Evolutionary conservation across 1,140 invertebrate species (phyloP).

Genomic region (Bicyclus anynana): DNA sequence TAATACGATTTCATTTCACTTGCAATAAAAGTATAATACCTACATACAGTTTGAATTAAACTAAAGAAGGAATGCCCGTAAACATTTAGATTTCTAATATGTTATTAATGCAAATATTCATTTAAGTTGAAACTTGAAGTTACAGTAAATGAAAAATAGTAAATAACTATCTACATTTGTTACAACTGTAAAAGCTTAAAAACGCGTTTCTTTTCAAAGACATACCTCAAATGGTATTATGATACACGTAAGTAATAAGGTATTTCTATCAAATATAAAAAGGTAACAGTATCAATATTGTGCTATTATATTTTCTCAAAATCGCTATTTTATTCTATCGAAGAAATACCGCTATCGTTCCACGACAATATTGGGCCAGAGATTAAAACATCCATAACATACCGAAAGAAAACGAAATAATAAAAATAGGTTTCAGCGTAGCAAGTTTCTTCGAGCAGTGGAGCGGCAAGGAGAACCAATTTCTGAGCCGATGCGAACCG

Average conservation of each 20-base stretch:
- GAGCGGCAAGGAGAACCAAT: conserved; percentile 71
- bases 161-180: too few species aligned
- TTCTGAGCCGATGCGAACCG: conserved; percentile 71
- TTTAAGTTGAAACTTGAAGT: too few species aligned
- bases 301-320: neutral
- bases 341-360: conserved; percentile 30
- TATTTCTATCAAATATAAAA: neutral
- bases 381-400: conserved; percentile 66
- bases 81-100: too few species aligned
- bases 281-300: neutral
- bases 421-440: conserved; percentile 71
- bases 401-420: conserved; percentile 63
- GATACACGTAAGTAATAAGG: neutral
- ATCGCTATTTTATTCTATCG: conserved; percentile 11
- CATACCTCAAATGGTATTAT: neutral
- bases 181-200: too few species aligned
- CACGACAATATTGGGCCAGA: conserved; percentile 38
- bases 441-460: conserved; percentile 68
- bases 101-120: too few species aligned
- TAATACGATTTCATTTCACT: too few species aligned
- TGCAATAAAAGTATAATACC: too few species aligned
- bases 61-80: too few species aligned
- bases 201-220: neutral
- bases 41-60: too few species aligned
- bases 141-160: too few species aligned